A percentile compares a stretch with the other conserved stretches of the same genome.
Evolutionary conservation across 2,888 invertebrate species (phyloP).

Genomic region (Meiosimyza platycephala): DNA sequence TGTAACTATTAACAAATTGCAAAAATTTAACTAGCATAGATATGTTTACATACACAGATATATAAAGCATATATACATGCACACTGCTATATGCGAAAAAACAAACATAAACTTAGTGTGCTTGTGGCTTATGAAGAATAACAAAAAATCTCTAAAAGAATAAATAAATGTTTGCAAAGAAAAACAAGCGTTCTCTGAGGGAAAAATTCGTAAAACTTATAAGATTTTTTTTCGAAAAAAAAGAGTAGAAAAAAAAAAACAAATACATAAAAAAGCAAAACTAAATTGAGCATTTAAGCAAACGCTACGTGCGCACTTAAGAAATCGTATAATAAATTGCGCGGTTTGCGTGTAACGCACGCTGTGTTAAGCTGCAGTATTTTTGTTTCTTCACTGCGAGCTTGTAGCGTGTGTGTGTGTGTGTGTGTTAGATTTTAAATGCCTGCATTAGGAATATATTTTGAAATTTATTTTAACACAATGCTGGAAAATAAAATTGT

Average conservation of each 20-base stretch:
- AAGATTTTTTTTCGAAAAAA: not conserved
- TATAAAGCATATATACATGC: too few relatives aligned
- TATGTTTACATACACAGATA: too few relatives aligned
- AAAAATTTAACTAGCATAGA: too few relatives aligned
- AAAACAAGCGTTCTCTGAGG: not conserved
- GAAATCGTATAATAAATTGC: conserved; percentile 45
- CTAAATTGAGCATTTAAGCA: conserved; percentile 18
- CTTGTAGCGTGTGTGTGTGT: conserved; percentile 25
- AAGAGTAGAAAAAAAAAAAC: not conserved
- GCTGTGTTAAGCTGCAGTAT: not conserved
- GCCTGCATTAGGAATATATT: not conserved
- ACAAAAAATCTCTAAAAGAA: not conserved
- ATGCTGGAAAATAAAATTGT: too few relatives aligned
- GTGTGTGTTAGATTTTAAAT: conserved; percentile 1
- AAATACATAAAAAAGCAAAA: not conserved
- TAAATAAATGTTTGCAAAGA: not conserved
- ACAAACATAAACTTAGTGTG: too few relatives aligned
- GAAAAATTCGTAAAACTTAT: not conserved
- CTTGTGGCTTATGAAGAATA: too few relatives aligned
- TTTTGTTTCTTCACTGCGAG: conserved; percentile 17
- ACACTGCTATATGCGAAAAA: too few relatives aligned
- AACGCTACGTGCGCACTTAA: conserved; percentile 40
- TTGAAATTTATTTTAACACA: too few relatives aligned
- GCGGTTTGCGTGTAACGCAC: conserved; percentile 36
- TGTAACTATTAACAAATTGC: too few relatives aligned